A percentile compares a stretch with the other conserved stretches of the same genome.
Evolutionary conservation across 1,140 invertebrate genomes (phyloP).

Genomic region (Contarinia nasturtii): DNA sequence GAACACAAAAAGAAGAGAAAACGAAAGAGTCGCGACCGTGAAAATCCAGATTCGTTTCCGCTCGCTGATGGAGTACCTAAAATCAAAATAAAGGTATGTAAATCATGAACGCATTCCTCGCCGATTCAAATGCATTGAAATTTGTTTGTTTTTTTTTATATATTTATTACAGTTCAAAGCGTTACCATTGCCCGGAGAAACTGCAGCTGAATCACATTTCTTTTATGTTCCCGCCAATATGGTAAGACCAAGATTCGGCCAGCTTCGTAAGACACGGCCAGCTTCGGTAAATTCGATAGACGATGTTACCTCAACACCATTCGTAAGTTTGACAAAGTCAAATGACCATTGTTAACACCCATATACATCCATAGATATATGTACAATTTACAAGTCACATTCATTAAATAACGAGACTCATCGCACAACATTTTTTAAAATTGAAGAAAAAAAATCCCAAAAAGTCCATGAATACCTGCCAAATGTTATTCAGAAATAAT

Average conservation of each 20-base stretch:
- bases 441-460: no score
- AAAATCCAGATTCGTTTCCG: conserved; percentile 34
- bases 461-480: no score
- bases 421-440: no score
- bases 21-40: conserved; percentile 50
- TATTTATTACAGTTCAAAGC: conserved; percentile 51
- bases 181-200: conserved; percentile 50
- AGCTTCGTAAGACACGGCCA: conserved; percentile 14
- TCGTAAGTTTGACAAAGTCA: not conserved
- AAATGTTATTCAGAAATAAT: no score
- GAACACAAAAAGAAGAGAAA: conserved; percentile 49
- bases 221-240: conserved; percentile 23
- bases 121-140: no score
- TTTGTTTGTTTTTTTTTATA: no score
- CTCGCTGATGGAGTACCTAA: conserved; percentile 32
- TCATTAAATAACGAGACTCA: no score
- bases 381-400: no score
- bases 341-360: no score
- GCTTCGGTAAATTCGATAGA: conserved; percentile 22
- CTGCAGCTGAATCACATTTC: conserved; percentile 19
- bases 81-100: conserved; percentile 52
- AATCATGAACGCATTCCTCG: no score
- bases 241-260: conserved; percentile 16
- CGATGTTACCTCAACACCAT: conserved; percentile 7
- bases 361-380: no score